phyloP scores from a whole-genome alignment of 1,140 invertebrate genomes.

The Diorhabda elongata region DNA sequence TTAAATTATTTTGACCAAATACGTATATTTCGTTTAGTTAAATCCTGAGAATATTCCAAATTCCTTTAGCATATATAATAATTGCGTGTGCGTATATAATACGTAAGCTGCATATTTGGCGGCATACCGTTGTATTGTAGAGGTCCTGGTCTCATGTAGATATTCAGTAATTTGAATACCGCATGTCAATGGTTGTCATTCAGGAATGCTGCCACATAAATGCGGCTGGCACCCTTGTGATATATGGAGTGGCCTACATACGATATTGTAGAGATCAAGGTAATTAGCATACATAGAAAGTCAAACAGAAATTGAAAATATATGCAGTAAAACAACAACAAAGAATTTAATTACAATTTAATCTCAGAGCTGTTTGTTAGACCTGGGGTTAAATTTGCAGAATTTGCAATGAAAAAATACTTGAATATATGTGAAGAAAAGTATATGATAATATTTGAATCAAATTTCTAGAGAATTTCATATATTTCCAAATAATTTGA shows the following conservation, averaged over 20 bases:
- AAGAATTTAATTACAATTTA: too few species aligned
- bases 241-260: neutral
- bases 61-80: neutral
- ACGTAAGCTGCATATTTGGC: neutral
- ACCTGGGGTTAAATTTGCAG: too few species aligned
- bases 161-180: constrained; percentile 2
- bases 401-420: too few species aligned
- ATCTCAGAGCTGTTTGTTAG: too few species aligned
- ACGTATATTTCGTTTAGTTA: neutral
- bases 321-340: too few species aligned
- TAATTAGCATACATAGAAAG: too few species aligned
- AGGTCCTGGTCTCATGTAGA: neutral
- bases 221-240: neutral
- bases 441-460: too few species aligned
- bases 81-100: neutral
- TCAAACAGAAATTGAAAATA: too few species aligned
- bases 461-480: too few species aligned
- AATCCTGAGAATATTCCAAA: neutral
- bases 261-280: too few species aligned
- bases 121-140: neutral
- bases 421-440: too few species aligned
- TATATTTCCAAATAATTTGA: too few species aligned
- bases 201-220: neutral
- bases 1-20: neutral
- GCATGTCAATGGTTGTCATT: constrained; percentile 1